These are phyloP conservation scores for Rallus limicola DNA, from an alignment of 2,113 vertebrate genomes.

Conservation along the genomic window DNA sequence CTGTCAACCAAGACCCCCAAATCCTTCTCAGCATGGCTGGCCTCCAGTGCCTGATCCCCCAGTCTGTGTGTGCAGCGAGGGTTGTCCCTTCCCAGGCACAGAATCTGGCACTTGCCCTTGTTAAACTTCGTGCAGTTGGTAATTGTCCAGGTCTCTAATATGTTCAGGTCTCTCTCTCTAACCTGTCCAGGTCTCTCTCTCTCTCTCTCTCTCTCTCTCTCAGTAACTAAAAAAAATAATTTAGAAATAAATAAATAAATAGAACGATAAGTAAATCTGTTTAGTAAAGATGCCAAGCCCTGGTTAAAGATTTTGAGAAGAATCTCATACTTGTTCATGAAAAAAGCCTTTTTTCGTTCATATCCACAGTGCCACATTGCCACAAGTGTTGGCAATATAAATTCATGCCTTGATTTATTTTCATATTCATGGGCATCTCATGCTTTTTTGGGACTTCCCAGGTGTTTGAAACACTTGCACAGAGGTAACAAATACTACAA, in stretches of 20 bases:
- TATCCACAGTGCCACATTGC: background rate
- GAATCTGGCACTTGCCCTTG: too few relatives aligned
- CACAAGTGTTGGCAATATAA: background rate
- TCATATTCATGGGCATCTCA: background rate
- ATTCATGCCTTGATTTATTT: background rate
- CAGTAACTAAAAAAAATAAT: too few relatives aligned
- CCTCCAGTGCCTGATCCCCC: too few relatives aligned
- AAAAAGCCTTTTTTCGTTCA: background rate
- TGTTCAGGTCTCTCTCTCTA: too few relatives aligned
- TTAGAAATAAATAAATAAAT: background rate
- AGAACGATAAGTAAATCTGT: background rate
- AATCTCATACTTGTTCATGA: background rate
- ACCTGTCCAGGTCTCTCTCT: too few relatives aligned
- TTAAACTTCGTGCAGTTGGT: too few relatives aligned
- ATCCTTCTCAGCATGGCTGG: too few relatives aligned
- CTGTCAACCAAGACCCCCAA: too few relatives aligned
- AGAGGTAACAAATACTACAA: background rate
- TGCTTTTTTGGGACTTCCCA: background rate
- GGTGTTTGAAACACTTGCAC: background rate
- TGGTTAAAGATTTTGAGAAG: background rate
- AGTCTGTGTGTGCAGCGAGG: too few relatives aligned
- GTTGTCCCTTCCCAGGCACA: too few relatives aligned
- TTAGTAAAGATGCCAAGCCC: background rate
- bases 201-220: too few relatives aligned
- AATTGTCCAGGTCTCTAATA: too few relatives aligned